Percentiles rank a stretch among this genome's conserved stretches.
Conservation (phyloP, 2,113 vertebrate genomes). For the Melanostigma gelatinosum region DNA sequence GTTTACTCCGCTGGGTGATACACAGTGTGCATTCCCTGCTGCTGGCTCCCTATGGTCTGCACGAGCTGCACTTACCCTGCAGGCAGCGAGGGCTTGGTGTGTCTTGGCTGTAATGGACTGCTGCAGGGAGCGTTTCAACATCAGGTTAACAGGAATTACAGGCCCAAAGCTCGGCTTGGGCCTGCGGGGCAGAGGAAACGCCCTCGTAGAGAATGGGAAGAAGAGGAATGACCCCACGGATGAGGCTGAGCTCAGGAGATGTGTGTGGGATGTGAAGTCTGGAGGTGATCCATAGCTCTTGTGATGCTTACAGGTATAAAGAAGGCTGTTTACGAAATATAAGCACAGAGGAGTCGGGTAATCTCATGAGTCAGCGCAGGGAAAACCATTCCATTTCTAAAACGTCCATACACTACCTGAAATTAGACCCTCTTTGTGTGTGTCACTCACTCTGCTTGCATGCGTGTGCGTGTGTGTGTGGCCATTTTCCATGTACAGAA, state of each 20-base stretch:
- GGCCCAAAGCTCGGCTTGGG: conserved; percentile 56
- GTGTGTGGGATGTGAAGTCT: conserved; percentile 37
- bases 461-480: conserved; percentile 59
- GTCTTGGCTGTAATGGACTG: conserved; percentile 79
- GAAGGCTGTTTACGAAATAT: conserved; percentile 38
- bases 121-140: conserved; percentile 80
- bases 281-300: conserved; percentile 28
- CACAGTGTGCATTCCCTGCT: conserved; percentile 67
- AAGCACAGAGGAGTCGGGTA: conserved; percentile 32
- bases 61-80: conserved; percentile 69
- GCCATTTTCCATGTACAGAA: conserved; percentile 47
- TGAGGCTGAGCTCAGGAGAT: conserved; percentile 52
- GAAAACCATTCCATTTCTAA: conserved; percentile 32
- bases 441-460: conserved; percentile 16
- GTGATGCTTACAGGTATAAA: conserved; percentile 37
- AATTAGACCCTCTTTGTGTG: conserved; percentile 24
- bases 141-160: conserved; percentile 81
- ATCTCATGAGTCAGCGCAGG: conserved; percentile 21
- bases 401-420: conserved; percentile 40
- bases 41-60: conserved; percentile 78
- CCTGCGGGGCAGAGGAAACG: conserved; percentile 75
- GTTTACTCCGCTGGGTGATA: conserved; percentile 78
- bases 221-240: conserved; percentile 67
- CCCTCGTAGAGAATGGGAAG: conserved; percentile 72
- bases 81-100: conserved; percentile 74